Percentiles rank a stretch among this genome's conserved stretches.
Conservation (phyloP, 2,113 vertebrate genomes). For the Manacus vitellinus region DNA sequence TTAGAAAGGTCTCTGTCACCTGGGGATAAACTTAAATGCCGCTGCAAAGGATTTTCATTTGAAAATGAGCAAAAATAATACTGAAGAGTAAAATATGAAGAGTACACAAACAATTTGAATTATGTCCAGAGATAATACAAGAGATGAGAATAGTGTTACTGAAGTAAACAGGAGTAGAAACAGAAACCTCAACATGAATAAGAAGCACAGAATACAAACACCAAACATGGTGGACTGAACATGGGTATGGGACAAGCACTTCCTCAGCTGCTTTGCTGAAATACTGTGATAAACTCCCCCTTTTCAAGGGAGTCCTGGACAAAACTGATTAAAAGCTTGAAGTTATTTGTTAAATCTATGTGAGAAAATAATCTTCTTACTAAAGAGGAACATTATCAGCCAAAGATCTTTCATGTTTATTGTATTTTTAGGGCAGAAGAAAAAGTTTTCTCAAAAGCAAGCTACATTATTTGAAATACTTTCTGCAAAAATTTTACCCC, state of each 20-base stretch:
- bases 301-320: background rate
- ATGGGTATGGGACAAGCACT: background rate
- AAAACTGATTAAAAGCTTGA: background rate
- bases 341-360: background rate
- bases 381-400: background rate
- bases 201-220: background rate
- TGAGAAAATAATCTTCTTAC: background rate
- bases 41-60: background rate
- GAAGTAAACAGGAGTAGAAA: background rate
- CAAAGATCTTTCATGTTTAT: background rate
- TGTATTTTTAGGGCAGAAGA: background rate
- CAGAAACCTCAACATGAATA: background rate
- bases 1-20: background rate
- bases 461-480: background rate
- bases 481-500: background rate
- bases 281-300: background rate
- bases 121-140: background rate
- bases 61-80: conserved; percentile 3
- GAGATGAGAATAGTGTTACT: background rate
- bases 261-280: background rate
- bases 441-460: background rate
- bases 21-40: background rate
- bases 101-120: background rate
- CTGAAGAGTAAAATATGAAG: background rate
- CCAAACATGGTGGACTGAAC: background rate